Conservation (phyloP, 1,140 invertebrate genomes). For the Leptestheria dahalacensis region DNA sequence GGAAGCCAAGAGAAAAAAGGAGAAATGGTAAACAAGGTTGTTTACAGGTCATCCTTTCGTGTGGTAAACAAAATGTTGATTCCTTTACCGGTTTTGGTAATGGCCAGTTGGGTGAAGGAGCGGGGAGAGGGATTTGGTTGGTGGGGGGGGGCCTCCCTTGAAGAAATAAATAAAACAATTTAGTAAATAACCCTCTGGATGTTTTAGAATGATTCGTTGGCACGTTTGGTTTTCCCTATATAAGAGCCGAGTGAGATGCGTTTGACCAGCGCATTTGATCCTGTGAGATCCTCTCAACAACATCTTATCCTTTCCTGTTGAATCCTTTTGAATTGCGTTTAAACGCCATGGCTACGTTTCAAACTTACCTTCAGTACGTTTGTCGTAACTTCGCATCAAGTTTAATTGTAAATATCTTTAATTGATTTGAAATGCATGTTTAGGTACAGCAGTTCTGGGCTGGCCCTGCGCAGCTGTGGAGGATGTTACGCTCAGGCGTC, state of each 20-base stretch:
- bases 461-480: neutral
- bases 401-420: neutral
- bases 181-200: neutral
- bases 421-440: neutral
- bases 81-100: no score
- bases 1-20: no score
- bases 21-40: no score
- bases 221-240: neutral
- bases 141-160: no score
- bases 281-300: neutral
- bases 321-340: no score
- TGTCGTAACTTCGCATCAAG: neutral
- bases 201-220: neutral
- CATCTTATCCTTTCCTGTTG: neutral
- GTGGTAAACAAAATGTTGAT: no score
- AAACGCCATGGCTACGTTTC: neutral
- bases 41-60: no score
- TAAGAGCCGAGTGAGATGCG: no score
- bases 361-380: neutral
- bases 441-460: neutral
- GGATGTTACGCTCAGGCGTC: neutral
- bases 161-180: no score
- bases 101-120: no score
- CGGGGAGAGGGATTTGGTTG: no score
- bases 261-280: neutral